Base-by-base conservation (phyloP, 2,797 vertebrate genomes). In the Tadarida brasiliensis region DNA sequence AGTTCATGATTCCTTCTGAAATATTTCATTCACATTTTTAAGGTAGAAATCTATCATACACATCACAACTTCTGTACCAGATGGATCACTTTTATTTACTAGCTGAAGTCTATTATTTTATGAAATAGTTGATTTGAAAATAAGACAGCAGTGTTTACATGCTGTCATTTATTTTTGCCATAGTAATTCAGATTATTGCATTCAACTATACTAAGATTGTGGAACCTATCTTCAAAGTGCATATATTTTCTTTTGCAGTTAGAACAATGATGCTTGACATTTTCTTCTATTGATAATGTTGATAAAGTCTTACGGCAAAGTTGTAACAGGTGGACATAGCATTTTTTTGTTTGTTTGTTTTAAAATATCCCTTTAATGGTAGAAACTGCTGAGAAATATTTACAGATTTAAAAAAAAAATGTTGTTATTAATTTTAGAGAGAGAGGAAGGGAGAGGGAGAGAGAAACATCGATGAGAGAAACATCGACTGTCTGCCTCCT, bases 1-100 rank as follows among this genome's bases (percentile, higher is more conserved):
- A 92, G 61, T 70, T 86, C 70, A 47, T 83, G 59, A 44, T 88
- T 73, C 78, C 26, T 95, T 54, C 15, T 77, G 54, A 95, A 94
- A 95, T 19, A 91, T 92, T 39, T 96, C 94, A 65, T 85, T 77
- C 68, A 78, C 28, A n/a, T 85, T 91, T 92, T 96, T 63, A 94
- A 90, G 70, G 82, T 80, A 63, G 51, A 63, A 90, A 35, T 93
- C 59, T 81, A 59, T 30, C 7, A 88, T 49, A 71, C 10, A 76
- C 3, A 28, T 57, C 17, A 30, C 15, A 78, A n/a, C 35, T 93
- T 91, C 44, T 92, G 44, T 15, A 84, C 1, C 39, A 86, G 49
- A 47, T 15, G 39, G 5, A 54, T 94, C 26, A 65, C 8, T 44
- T 77, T 1, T 81, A 11, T 59, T 61, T 78, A 70, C 24, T 82